A percentile compares a stretch with the other conserved stretches of the same genome.
Evolutionary conservation across 2,888 invertebrate species (phyloP).

Genomic region (Pilophorus perplexus): DNA sequence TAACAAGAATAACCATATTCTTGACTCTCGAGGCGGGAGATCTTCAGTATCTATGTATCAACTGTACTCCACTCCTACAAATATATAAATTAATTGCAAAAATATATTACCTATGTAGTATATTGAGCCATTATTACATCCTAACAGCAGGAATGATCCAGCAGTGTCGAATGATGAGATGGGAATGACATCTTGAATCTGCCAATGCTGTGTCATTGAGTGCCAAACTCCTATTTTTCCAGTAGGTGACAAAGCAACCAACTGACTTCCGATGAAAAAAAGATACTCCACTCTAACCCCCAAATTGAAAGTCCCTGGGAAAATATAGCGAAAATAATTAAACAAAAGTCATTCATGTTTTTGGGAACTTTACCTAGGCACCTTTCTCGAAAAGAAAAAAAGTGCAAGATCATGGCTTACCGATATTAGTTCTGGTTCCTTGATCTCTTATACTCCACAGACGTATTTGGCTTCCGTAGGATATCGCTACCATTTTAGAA

Average conservation of each 20-base stretch:
- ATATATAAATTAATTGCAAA: too few species aligned
- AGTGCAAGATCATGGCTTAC: too few species aligned
- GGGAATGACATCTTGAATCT: slow-evolving; percentile 92
- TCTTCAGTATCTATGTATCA: too few species aligned
- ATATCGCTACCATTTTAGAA: slow-evolving; percentile 79
- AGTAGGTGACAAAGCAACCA: slow-evolving; percentile 89
- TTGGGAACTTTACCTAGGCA: too few species aligned
- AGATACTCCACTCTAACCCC: slow-evolving; percentile 91
- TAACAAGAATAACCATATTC: neutral
- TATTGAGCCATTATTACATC: slow-evolving; percentile 94
- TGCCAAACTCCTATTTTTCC: slow-evolving; percentile 99
- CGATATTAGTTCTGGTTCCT: slow-evolving; percentile 70
- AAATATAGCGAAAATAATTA: slow-evolving; percentile 22
- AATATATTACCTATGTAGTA: slow-evolving; percentile 98
- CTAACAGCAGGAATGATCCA: slow-evolving; percentile 89
- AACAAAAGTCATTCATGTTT: neutral
- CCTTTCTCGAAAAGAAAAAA: too few species aligned
- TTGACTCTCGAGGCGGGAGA: too few species aligned
- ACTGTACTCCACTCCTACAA: too few species aligned
- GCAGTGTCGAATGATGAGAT: slow-evolving; percentile 96
- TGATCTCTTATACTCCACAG: slow-evolving; percentile 79
- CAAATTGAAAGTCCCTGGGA: slow-evolving; percentile 80
- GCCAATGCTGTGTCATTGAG: slow-evolving; percentile 98
- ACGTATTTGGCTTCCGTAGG: slow-evolving; percentile 71
- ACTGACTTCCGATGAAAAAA: slow-evolving; percentile 95